Base-by-base conservation (phyloP, 1,140 invertebrate genomes). In the Linepithema humile region DNA sequence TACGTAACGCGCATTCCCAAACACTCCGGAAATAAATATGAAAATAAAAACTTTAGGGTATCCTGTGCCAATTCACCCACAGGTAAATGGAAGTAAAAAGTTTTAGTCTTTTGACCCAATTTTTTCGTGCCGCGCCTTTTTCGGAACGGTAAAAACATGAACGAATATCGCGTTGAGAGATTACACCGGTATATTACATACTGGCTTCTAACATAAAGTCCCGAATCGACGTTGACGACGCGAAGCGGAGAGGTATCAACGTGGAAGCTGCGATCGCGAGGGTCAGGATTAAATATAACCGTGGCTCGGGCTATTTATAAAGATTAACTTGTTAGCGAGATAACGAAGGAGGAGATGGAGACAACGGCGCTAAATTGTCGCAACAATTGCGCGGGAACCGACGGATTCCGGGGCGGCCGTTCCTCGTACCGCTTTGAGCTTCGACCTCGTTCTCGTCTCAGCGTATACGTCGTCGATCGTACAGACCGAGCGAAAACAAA, bases 251-350 rank as follows among this genome's bases (percentile, higher is more conserved):
- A 90, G 85, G 90, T 90, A 90, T 91, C 89, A 90, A 84, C 82
- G 86, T 85, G 88, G 90, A 92, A 90, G 91, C 67, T 57, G 78
- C 83, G 84, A 88, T 57, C 85, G 86, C 91, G 92, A 93, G 91
- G 92, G 92, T 93, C 91, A 93, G 92, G 92, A 94, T 94, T 94
- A 94, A 93, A 94, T 93, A 93, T 94, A 94, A 93, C 93, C 90
- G 78, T 91, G 89, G 90, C 91, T 93, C 90, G 89, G 35, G 92
- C 93, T 94, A 94, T 94, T 94, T 94, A 94, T 94, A 93, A 93
- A 93, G 93, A 93, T 94, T 93, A 94, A 93, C 93, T 94, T 91
- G 91, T 93, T 93, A 92, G 92, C 89, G 91, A 92, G 93, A 94
- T 93, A 93, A 94, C 92, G 92, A 92, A 92, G 90, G 86, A 86